A percentile compares a stretch with the other conserved stretches of the same genome.
Evolutionary conservation across 2,113 vertebrate genomes (phyloP).

Genomic region (Odontophorus gujanensis): DNA sequence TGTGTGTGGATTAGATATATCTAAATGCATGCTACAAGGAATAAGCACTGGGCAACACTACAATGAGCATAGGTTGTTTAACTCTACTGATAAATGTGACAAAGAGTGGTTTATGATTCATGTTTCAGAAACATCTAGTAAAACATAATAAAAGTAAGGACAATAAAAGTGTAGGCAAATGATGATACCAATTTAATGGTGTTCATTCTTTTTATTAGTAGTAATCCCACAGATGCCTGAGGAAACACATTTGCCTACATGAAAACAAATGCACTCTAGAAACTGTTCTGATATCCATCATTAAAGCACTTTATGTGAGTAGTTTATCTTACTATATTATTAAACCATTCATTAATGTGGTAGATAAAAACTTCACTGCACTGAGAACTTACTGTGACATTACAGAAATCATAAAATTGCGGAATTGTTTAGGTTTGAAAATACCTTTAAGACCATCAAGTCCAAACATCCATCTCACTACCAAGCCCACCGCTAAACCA

Average conservation of each 20-base stretch:
- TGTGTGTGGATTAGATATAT: neutral
- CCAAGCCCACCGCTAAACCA: neutral
- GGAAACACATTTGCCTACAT: slow-evolving; percentile 53
- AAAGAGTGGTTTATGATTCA: neutral
- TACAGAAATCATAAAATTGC: neutral
- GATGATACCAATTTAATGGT: neutral
- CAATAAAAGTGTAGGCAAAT: neutral
- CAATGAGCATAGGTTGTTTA: neutral
- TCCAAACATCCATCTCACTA: neutral
- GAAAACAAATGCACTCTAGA: slow-evolving; percentile 56
- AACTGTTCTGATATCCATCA: slow-evolving; percentile 59
- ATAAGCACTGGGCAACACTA: neutral
- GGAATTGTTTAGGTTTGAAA: neutral
- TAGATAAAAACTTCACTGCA: slow-evolving; percentile 55
- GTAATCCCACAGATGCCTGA: slow-evolving; percentile 53
- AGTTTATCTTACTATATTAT: slow-evolving; percentile 66
- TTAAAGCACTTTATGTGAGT: slow-evolving; percentile 41
- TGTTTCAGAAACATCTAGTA: slow-evolving; percentile 25
- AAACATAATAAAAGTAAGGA: neutral
- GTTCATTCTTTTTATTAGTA: slow-evolving; percentile 52
- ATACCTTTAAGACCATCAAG: neutral
- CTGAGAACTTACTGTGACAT: neutral
- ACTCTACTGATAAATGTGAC: neutral
- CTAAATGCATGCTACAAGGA: neutral
- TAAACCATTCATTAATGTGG: slow-evolving; percentile 64